phyloP scores from a whole-genome alignment of 1,140 invertebrate species.

The Frieseomelitta varia region DNA sequence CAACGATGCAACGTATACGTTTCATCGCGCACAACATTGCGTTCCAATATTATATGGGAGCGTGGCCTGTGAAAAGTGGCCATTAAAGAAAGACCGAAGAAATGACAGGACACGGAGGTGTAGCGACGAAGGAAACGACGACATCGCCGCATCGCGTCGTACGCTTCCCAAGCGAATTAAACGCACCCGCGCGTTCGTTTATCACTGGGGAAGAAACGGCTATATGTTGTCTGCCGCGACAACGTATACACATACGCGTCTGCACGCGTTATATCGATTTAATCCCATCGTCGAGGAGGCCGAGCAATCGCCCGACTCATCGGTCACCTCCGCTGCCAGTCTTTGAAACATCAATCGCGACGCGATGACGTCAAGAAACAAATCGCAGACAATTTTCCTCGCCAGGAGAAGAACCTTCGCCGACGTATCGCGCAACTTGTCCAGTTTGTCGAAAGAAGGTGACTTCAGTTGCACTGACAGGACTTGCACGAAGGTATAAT shows the following conservation, averaged over 20 bases:
- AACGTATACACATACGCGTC: slow-evolving; percentile 29
- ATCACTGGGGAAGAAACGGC: background rate
- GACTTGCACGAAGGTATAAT: no score
- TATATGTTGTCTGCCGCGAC: background rate
- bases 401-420: background rate
- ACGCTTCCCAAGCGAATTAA: slow-evolving; percentile 62
- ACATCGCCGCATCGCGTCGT: slow-evolving; percentile 12
- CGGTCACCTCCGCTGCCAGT: background rate
- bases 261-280: slow-evolving; percentile 38
- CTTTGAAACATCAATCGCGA: slow-evolving; percentile 19
- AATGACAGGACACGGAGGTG: slow-evolving; percentile 6
- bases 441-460: background rate
- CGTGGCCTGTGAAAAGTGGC: slow-evolving; percentile 58
- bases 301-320: background rate
- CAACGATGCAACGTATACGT: slow-evolving; percentile 3
- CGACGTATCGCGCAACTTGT: background rate
- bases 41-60: slow-evolving; percentile 51
- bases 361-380: slow-evolving; percentile 2
- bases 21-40: slow-evolving; percentile 16
- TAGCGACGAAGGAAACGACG: slow-evolving; percentile 20
- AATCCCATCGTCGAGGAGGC: slow-evolving; percentile 45
- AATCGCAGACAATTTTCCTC: background rate
- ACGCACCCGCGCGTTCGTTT: slow-evolving; percentile 49
- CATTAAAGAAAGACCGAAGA: slow-evolving; percentile 56
- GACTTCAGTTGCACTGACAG: background rate